Evolutionary conservation across 2,888 invertebrate genomes (phyloP).

Genomic region (Tenthredo livida): DNA sequence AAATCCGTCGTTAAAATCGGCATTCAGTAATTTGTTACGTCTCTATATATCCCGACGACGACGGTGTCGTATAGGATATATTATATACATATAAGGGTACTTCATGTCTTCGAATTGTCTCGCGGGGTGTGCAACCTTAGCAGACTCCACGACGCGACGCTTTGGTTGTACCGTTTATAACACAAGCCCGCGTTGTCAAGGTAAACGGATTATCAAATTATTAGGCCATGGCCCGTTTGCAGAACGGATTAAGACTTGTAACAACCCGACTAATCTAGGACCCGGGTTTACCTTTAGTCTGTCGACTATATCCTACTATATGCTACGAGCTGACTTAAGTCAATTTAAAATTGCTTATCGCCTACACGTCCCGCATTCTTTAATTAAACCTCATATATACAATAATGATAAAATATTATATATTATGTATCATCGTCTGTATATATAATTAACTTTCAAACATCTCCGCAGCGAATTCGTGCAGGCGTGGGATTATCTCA

Average conservation of each 20-base stretch:
- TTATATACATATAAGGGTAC: too few species aligned
- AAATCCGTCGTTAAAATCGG: neutral
- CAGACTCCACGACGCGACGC: neutral
- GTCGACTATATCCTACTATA: neutral
- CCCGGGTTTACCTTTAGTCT: slow-evolving; percentile 21
- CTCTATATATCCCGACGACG: too few species aligned
- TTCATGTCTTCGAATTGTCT: neutral
- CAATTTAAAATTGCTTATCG: neutral
- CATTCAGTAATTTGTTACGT: neutral
- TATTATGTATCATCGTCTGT: too few species aligned
- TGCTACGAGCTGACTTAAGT: neutral
- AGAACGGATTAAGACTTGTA: slow-evolving; percentile 47
- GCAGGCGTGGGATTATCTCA: too few species aligned
- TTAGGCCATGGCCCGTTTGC: slow-evolving; percentile 42
- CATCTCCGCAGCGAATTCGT: too few species aligned
- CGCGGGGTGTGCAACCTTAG: neutral
- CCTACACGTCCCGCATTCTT: neutral
- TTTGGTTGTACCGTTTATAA: neutral
- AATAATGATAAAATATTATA: too few species aligned
- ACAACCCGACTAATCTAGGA: slow-evolving; percentile 40
- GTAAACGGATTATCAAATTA: slow-evolving; percentile 50
- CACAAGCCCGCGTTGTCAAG: neutral
- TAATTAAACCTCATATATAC: too few species aligned
- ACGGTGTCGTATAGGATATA: neutral
- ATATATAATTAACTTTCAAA: too few species aligned